Evolutionary conservation across 2,797 vertebrate genomes (phyloP), one percentile per base, ranked within the genome.

Genomic region (Lacerta bilineata): DNA sequence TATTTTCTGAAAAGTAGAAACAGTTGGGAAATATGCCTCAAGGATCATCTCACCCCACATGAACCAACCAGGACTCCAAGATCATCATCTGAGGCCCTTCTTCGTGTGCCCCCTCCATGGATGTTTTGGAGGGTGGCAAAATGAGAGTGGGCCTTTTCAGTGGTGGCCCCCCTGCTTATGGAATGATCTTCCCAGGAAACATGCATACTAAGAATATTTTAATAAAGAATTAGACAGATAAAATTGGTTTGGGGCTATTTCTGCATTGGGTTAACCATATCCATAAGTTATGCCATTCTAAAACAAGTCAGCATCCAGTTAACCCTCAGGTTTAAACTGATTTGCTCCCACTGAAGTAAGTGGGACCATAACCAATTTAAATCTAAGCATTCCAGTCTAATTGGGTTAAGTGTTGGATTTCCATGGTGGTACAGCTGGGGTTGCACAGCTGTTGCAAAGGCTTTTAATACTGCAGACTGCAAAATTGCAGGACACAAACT

Each of bases 381-480:
- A 43, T 61, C 11, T 8, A 20, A 87, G 18, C 39, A 29, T 80
- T 61, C 71, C 13, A 55, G 20, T 85, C 61, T 61, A 39, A 61
- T 33, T 87, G 33, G 68, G 5, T 20, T 71, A 23, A 18, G 18
- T 46, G 41, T 80, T 46, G 72, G 36, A 68, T 29, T 86, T 43
- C 61, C 23, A 29, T n/a, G 18, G 76, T 68, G n/a, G 3, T 79
- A 18, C 29, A 69, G 39, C 64, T 77, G 59, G 72, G 72, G 27
- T 43, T 59, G 84, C 33, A 8, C 87, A 95, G 92, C 89, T 77
- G 91, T 92, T 76, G 86, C 64, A 88, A 80, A 83, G 78, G 23
- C 64, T 90, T 76, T 93, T 90, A 86, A 69, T 84, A 93, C 86
- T 76, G 80, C 33, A 76, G 68, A 82, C 90, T 90, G 84, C 84